These are phyloP conservation scores for Pomatorhinus ruficollis DNA, from an alignment of 2,113 vertebrate species.

Conservation along the genomic window DNA sequence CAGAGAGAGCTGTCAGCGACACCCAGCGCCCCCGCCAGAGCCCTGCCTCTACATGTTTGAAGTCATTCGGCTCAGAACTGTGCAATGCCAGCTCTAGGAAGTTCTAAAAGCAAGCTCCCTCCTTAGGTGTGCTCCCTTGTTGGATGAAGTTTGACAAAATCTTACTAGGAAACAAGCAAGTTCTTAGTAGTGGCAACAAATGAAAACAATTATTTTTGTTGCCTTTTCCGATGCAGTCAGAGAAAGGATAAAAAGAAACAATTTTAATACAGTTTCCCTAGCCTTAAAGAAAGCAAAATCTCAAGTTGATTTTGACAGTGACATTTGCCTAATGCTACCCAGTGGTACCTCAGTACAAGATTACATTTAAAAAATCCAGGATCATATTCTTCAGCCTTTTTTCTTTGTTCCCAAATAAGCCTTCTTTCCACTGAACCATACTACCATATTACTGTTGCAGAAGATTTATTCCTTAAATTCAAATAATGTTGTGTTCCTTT, in stretches of 20 bases:
- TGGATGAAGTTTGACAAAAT: not conserved
- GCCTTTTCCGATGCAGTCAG: not conserved
- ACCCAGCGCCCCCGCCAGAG: not conserved
- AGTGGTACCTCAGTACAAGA: not conserved
- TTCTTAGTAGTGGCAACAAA: not conserved
- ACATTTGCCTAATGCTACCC: not conserved
- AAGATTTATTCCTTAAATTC: not conserved
- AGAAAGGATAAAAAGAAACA: not conserved
- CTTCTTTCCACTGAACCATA: not conserved
- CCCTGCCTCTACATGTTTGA: too few species aligned
- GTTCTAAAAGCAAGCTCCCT: not conserved
- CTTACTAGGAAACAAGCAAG: not conserved
- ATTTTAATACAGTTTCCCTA: not conserved
- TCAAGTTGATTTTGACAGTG: not conserved
- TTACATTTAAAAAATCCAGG: not conserved
- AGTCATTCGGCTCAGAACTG: not conserved
- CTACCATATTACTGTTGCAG: not conserved
- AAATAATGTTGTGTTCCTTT: not conserved
- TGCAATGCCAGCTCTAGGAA: fast-evolving
- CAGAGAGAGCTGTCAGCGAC: not conserved
- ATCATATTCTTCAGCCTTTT: not conserved
- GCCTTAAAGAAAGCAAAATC: not conserved
- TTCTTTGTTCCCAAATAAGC: not conserved
- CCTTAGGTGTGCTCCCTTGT: fast-evolving
- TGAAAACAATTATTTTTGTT: not conserved